These are phyloP conservation scores for Eupristina koningsbergeri DNA, from an alignment of 1,140 invertebrate genomes.

Conservation along the genomic window DNA sequence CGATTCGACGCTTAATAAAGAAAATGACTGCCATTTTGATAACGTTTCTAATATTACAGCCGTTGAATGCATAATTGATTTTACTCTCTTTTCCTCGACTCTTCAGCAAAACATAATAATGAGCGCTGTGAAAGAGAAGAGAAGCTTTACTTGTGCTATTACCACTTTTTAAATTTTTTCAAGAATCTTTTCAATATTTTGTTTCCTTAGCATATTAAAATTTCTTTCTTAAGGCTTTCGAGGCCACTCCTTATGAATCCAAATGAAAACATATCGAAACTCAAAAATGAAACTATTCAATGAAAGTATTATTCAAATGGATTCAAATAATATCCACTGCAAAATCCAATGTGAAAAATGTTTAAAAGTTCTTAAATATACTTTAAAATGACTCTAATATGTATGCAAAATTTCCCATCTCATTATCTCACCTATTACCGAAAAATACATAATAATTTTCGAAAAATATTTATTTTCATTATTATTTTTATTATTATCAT, in stretches of 20 bases:
- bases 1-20: constrained; percentile 36
- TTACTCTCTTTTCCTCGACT: background rate
- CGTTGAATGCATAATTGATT: constrained; percentile 36
- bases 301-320: background rate
- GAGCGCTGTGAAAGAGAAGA: background rate
- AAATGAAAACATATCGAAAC: background rate
- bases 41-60: constrained; percentile 38
- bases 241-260: background rate
- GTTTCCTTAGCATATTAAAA: no score
- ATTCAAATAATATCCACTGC: no score
- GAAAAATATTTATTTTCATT: background rate
- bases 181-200: background rate
- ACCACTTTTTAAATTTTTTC: background rate
- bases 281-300: background rate
- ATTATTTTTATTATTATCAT: no score
- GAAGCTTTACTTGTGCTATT: background rate
- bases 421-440: background rate
- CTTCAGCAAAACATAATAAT: constrained; percentile 3
- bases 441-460: background rate
- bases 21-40: constrained; percentile 31
- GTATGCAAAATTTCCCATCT: background rate
- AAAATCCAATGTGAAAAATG: background rate
- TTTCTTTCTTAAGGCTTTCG: no score
- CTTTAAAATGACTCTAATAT: background rate
- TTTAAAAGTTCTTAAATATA: background rate